Base-by-base conservation (phyloP, 2,797 vertebrate genomes). In the Babyrousa celebensis region DNA sequence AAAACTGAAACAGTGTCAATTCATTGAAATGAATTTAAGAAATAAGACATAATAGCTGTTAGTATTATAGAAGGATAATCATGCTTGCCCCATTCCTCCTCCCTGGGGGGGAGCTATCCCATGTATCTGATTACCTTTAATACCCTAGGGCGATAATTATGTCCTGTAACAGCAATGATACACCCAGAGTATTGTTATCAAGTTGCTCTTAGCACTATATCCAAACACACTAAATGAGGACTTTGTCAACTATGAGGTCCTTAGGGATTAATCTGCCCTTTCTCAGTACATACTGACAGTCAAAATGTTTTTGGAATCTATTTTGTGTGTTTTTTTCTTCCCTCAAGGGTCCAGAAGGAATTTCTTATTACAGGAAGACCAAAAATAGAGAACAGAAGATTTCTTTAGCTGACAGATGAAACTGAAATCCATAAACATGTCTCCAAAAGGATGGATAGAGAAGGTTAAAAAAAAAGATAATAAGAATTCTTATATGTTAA, bases 81-180 rank as follows among this genome's bases (percentile, higher is more conserved):
- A 98, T 88, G 40, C 96, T 65, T 91, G 54, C 72, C 85, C 92
- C 15, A 90, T 89, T 67, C 65, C 67, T 62, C 75, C 18, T 93
- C 96, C 92, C 91, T 0, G 54, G 97, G 96, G 56, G 96, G 96
- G 93, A 98, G 95, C 96, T 36, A 36, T 84, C 96, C 94, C 80
- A 48, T 72, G 65, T 68, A 80, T 79, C 96, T 98, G 98, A 98
- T 98, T 98, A 94, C 94, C 96, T 98, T 97, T 96, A 97, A 96
- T 98, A 97, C 98, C 97, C 96, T 77, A 96, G 98, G 98, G 98
- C 97, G 95, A 96, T 97, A 98, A 98, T 98, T 98, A 98, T 98
- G 98, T 98, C 96, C 93, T 96, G 85, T 95, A 98, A 97, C 77
- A 2, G 96, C 97, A 97, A 94, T 94, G 94, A 97, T 96, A 89